Evolutionary conservation across 2,113 vertebrate species (phyloP).

Genomic region (Lucifuga dentata): DNA sequence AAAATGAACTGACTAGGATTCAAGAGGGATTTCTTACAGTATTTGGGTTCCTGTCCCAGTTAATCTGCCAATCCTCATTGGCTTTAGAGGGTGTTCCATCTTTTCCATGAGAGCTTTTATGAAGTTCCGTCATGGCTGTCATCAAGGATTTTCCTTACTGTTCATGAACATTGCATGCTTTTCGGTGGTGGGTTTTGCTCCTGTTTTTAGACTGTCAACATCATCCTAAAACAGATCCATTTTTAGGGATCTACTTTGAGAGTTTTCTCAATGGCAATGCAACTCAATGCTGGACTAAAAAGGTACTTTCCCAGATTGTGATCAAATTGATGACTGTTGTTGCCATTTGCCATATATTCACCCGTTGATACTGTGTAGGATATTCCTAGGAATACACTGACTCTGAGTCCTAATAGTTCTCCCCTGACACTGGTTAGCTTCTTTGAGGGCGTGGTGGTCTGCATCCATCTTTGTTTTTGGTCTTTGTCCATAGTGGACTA

Average conservation of each 20-base stretch:
- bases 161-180: slow-evolving; percentile 53
- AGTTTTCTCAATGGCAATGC: slow-evolving; percentile 58
- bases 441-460: slow-evolving; percentile 29
- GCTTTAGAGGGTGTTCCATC: slow-evolving; percentile 7
- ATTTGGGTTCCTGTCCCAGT: slow-evolving; percentile 51
- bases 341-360: slow-evolving; percentile 59
- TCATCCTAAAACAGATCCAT: slow-evolving; percentile 33
- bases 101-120: slow-evolving; percentile 18
- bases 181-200: slow-evolving; percentile 29
- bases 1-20: slow-evolving; percentile 56
- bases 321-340: slow-evolving; percentile 59
- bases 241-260: slow-evolving; percentile 43
- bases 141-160: slow-evolving; percentile 23
- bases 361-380: slow-evolving; percentile 75
- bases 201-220: slow-evolving; percentile 9
- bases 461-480: slow-evolving; percentile 56
- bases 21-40: slow-evolving; percentile 40
- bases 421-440: slow-evolving; percentile 58
- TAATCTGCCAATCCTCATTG: slow-evolving; percentile 28
- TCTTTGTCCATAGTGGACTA: slow-evolving; percentile 58
- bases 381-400: slow-evolving; percentile 57
- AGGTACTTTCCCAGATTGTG: slow-evolving; percentile 58
- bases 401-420: slow-evolving; percentile 45
- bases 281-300: slow-evolving; percentile 54
- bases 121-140: not conserved